Percentiles rank a stretch among this genome's conserved stretches.
These are phyloP conservation scores for Drosophila aldrichi DNA, from an alignment of 2,888 invertebrate species.

Conservation along the genomic window DNA sequence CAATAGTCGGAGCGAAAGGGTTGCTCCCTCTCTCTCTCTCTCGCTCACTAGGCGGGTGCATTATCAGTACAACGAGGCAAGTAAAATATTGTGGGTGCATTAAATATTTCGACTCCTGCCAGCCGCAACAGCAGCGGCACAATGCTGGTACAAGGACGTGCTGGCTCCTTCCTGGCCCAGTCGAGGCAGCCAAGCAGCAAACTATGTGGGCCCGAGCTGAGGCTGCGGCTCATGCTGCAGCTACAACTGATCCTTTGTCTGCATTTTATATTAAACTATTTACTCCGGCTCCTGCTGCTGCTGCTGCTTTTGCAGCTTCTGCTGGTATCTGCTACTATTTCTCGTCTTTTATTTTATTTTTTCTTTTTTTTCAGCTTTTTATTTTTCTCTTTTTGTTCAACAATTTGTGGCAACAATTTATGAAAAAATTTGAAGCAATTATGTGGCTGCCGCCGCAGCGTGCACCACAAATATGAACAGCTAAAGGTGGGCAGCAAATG, in stretches of 20 bases:
- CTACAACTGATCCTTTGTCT: constrained; percentile 61
- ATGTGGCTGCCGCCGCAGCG: constrained; percentile 52
- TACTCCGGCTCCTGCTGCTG: constrained; percentile 41
- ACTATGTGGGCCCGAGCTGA: constrained; percentile 51
- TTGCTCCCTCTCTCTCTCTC: constrained; percentile 10
- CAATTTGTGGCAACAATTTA: constrained; percentile 67
- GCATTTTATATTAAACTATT: constrained; percentile 74
- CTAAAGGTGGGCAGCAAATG: constrained; percentile 7
- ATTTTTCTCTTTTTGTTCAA: constrained; percentile 26
- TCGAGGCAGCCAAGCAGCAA: constrained; percentile 23
- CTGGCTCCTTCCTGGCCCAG: constrained; percentile 21
- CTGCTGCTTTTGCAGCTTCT: constrained; percentile 5
- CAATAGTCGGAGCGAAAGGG: constrained; percentile 24
- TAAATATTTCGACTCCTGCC: constrained; percentile 59
- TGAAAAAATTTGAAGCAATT: constrained; percentile 72
- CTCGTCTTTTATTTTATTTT: constrained; percentile 26
- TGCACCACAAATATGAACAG: constrained; percentile 36
- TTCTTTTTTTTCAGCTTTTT: neutral
- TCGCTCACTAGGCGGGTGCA: constrained; percentile 65
- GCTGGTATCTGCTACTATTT: constrained; percentile 35
- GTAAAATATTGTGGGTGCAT: constrained; percentile 73
- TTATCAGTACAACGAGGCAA: constrained; percentile 60
- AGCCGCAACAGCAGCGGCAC: constrained; percentile 27
- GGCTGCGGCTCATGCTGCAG: constrained; percentile 17
- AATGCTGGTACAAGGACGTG: constrained; percentile 31